Base-by-base conservation (phyloP, 1,140 invertebrate species). In the Carposina sasakii region DNA sequence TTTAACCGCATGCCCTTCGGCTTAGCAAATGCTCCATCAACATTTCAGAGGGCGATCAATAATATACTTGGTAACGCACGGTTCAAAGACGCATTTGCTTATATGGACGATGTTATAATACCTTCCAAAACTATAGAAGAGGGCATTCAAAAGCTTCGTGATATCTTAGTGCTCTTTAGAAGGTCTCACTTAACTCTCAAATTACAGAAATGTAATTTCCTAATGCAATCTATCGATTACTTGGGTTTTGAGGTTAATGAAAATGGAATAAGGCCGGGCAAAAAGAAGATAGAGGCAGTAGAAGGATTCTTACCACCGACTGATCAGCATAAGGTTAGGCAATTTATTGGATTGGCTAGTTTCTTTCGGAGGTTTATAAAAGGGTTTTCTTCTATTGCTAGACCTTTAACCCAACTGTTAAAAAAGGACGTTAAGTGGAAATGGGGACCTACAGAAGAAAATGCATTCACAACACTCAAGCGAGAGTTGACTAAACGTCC, bases 321-420 rank as follows among this genome's bases (percentile, higher is more conserved):
- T 30, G 66, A 58, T 23, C 20, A 37, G 2, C 60, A 60, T 20
- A 43, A 67, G 17, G 31, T 74, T 4, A 37, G 58, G 26, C 52
- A 62, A n/a, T 75, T 73, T 59, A 15, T 63, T 12, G 61, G 66
- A 24, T 36, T 66, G 23, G 52, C 54, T 15, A 57, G 65, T 37
- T 73, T 52, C 43, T 76, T 73, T 42, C 12, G 67, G 12, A 57
- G 49, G 52, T 76, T 75, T 40, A 53, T 73, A 1, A 12, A 45
- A 24, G 31, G 53, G 10, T 71, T 56, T 33, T 55, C 58, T 0
- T 24, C 2, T n/a, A 56, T 51, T 22, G 53, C 54, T 5, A 40
- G 9, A 9, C 68, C 66, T 3, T 28, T 70, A 6, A 74, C 54
- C 0, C 30, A 51, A 4, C 28, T 69, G 15, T 22, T 60, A 26